A percentile compares a stretch with the other conserved stretches of the same genome.
These are phyloP conservation scores for Parazoanthus swiftii DNA, from an alignment of 92 coral and sea anemone species.

Conservation along the genomic window DNA sequence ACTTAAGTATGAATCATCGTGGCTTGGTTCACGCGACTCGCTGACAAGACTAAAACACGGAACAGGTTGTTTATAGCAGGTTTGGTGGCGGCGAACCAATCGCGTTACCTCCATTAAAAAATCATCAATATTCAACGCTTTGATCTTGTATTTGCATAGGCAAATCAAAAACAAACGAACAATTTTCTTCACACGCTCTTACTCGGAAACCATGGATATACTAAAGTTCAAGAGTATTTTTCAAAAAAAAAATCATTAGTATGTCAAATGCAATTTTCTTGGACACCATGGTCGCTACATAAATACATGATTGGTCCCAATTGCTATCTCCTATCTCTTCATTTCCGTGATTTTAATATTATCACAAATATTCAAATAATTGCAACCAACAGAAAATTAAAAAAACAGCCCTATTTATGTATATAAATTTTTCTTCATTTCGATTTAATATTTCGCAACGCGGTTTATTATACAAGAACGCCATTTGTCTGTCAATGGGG, in stretches of 20 bases:
- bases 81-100: slow-evolving; percentile 12
- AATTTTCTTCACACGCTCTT: not conserved
- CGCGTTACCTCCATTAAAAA: slow-evolving; percentile 8
- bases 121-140: slow-evolving; percentile 25
- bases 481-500: not conserved
- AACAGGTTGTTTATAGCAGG: slow-evolving; percentile 45
- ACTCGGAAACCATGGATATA: not conserved
- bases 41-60: slow-evolving; percentile 30
- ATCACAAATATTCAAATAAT: no score
- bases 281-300: not conserved
- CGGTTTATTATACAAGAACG: not conserved
- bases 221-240: not conserved
- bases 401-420: not conserved
- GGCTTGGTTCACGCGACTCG: slow-evolving; percentile 40
- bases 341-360: not conserved
- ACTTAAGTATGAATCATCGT: slow-evolving; percentile 39
- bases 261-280: not conserved
- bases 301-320: not conserved
- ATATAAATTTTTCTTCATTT: not conserved
- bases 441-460: not conserved
- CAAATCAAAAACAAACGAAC: slow-evolving; percentile 20
- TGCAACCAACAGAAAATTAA: not conserved
- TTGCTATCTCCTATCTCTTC: not conserved
- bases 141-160: slow-evolving; percentile 20
- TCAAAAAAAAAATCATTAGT: not conserved